Conservation (phyloP, 2,797 vertebrate genomes). For the Perdix hodgsoniae region DNA sequence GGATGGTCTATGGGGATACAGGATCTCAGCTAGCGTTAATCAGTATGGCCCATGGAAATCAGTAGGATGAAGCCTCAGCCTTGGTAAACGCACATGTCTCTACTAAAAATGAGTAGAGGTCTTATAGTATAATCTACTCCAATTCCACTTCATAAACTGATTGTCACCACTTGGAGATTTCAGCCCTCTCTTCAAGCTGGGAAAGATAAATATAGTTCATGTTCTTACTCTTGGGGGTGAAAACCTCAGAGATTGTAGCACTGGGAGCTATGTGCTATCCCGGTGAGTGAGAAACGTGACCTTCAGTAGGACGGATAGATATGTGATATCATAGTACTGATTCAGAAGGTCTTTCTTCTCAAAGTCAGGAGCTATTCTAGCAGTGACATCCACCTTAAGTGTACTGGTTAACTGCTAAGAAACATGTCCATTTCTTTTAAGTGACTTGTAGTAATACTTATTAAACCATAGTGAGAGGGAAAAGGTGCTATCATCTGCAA, state of each 20-base stretch:
- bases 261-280: not conserved
- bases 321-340: not conserved
- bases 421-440: not conserved
- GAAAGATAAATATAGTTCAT: not conserved
- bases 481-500: not conserved
- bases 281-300: not conserved
- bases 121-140: not conserved
- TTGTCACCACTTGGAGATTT: not conserved
- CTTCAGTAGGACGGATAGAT: not conserved
- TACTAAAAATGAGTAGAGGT: not conserved
- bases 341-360: not conserved
- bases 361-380: not conserved
- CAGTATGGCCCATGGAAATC: not conserved
- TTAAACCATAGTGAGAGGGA: not conserved
- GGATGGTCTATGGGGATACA: not conserved
- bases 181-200: not conserved
- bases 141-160: not conserved
- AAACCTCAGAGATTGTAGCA: not conserved
- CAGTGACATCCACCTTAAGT: not conserved
- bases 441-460: not conserved
- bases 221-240: not conserved
- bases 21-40: not conserved
- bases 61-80: not conserved
- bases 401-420: not conserved
- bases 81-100: not conserved